Percentiles rank a stretch among this genome's conserved stretches.
These are phyloP conservation scores for Rhaphigaster nebulosa DNA, from an alignment of 2,888 invertebrate genomes.

Conservation along the genomic window DNA sequence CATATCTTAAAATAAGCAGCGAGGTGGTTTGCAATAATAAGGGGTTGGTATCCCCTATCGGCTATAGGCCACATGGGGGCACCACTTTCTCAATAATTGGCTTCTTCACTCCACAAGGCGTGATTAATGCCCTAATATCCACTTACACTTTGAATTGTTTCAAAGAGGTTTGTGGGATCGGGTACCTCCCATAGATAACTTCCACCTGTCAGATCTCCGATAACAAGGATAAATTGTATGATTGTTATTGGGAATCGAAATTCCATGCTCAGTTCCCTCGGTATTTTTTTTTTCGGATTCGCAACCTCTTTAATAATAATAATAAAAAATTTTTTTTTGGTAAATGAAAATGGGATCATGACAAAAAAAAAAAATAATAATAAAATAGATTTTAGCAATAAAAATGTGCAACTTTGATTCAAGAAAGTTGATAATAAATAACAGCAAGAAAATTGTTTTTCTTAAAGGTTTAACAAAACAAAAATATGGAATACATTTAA, in stretches of 20 bases:
- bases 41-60: not conserved
- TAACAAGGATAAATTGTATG: slow-evolving; percentile 7
- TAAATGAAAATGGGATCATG: not conserved
- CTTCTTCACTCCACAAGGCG: not conserved
- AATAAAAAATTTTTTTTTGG: not conserved
- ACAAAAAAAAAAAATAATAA: too few species aligned
- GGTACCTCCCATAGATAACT: not conserved
- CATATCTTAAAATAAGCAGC: not conserved
- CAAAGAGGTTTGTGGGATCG: slow-evolving; percentile 40
- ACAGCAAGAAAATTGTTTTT: too few species aligned
- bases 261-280: not conserved
- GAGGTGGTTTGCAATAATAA: slow-evolving; percentile 12
- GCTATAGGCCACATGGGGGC: slow-evolving; percentile 18
- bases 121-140: slow-evolving; percentile 32
- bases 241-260: slow-evolving; percentile 13
- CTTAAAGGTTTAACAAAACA: too few species aligned
- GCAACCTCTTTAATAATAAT: not conserved
- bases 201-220: not conserved
- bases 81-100: slow-evolving; percentile 27
- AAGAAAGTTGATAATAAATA: too few species aligned
- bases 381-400: too few species aligned
- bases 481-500: too few species aligned
- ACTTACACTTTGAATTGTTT: slow-evolving; percentile 43
- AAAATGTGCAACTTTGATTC: too few species aligned
- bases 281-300: not conserved